Percentiles rank a stretch among this genome's conserved stretches.
Evolutionary conservation across 2,797 vertebrate genomes (phyloP).

Genomic region (Phrynocephalus vlangalii): DNA sequence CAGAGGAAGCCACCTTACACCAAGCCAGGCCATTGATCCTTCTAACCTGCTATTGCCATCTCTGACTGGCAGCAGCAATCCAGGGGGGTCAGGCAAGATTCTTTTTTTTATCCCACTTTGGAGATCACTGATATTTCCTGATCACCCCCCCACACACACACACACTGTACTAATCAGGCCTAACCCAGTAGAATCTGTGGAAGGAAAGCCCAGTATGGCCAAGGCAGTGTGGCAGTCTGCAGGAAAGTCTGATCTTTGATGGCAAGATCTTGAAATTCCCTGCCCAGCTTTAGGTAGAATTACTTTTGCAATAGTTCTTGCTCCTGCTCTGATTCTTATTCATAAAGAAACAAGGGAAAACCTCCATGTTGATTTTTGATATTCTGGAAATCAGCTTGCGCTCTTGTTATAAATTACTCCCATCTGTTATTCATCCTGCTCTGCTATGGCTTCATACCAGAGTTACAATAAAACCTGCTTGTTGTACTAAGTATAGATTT

Average conservation of each 20-base stretch:
- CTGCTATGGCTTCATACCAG: constrained; percentile 15
- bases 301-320: not conserved
- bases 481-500: constrained; percentile 26
- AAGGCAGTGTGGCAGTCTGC: not conserved
- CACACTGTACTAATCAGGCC: no score
- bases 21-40: no score
- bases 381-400: constrained; percentile 17
- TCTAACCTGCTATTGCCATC: no score
- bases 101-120: no score
- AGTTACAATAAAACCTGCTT: not conserved
- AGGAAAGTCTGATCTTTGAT: not conserved
- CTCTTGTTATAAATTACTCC: constrained; percentile 16
- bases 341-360: not conserved
- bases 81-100: no score
- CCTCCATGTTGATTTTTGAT: not conserved
- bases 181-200: no score
- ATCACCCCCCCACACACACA: no score
- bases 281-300: not conserved
- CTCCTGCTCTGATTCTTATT: not conserved
- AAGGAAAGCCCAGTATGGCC: no score
- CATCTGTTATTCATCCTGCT: constrained; percentile 5
- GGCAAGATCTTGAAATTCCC: not conserved
- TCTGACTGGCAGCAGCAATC: no score
- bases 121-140: no score
- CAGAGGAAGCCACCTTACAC: not conserved